Evolutionary conservation across 2,888 invertebrate species (phyloP).

Genomic region (Tipula vernalis): DNA sequence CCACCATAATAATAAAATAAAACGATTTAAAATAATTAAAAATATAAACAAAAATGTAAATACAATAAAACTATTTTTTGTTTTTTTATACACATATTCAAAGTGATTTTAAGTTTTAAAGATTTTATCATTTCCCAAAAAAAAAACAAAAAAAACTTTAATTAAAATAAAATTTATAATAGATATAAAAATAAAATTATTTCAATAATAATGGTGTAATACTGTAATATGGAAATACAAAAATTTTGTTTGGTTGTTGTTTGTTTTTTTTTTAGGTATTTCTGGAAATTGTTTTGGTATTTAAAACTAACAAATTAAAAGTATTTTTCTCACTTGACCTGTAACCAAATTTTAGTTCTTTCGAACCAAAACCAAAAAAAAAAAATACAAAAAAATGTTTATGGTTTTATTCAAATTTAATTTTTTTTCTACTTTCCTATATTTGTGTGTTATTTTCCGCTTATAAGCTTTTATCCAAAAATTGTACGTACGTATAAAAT

Average conservation of each 20-base stretch:
- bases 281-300: not conserved
- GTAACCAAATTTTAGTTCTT: not conserved
- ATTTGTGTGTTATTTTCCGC: not conserved
- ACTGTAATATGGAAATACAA: not conserved
- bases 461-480: not conserved
- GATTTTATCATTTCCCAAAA: not conserved
- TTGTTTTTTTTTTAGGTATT: not conserved
- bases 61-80: not conserved
- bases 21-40: not conserved
- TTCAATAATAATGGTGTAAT: not conserved
- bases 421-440: not conserved
- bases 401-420: not conserved
- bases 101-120: not conserved
- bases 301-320: not conserved
- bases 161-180: not conserved
- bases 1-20: not conserved
- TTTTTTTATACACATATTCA: not conserved
- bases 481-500: not conserved
- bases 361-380: not conserved
- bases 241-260: not conserved
- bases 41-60: not conserved
- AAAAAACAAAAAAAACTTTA: not conserved
- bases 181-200: not conserved
- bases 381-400: not conserved
- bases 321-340: conserved; percentile 4